A percentile compares a stretch with the other conserved stretches of the same genome.
These are phyloP conservation scores for Eriocheir sinensis DNA, from an alignment of 1,140 invertebrate species.

Conservation along the genomic window DNA sequence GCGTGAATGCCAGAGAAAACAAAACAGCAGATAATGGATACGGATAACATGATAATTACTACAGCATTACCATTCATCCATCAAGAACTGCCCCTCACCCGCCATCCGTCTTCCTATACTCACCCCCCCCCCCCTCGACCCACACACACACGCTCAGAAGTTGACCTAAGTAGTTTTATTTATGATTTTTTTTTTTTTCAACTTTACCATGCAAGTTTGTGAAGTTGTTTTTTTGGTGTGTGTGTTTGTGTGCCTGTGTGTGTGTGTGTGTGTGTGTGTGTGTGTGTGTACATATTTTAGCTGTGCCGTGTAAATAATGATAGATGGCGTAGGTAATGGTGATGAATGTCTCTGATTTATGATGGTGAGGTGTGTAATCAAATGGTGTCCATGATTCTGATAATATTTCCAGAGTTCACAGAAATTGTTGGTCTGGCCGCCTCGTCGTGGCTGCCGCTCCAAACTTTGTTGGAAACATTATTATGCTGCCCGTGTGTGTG, in stretches of 20 bases:
- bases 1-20: background rate
- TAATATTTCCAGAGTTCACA: background rate
- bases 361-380: constrained; percentile 51
- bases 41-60: constrained; percentile 47
- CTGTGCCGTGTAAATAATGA: constrained; percentile 57
- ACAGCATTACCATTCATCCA: constrained; percentile 60
- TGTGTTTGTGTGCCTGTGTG: background rate
- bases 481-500: too few species aligned
- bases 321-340: constrained; percentile 42
- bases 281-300: constrained; percentile 32
- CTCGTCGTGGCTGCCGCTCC: background rate
- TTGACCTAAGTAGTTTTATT: background rate
- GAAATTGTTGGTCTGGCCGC: background rate
- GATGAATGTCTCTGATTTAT: constrained; percentile 63
- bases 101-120: constrained; percentile 64
- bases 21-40: constrained; percentile 49
- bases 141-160: background rate
- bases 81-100: constrained; percentile 18
- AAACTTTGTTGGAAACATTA: too few species aligned
- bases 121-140: too few species aligned
- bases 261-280: background rate
- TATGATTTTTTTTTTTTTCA: background rate
- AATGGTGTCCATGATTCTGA: background rate
- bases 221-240: too few species aligned
- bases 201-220: too few species aligned